Percentiles rank a stretch among this genome's conserved stretches.
Conservation (phyloP, 2,113 vertebrate species). For the Sturnira hondurensis region DNA sequence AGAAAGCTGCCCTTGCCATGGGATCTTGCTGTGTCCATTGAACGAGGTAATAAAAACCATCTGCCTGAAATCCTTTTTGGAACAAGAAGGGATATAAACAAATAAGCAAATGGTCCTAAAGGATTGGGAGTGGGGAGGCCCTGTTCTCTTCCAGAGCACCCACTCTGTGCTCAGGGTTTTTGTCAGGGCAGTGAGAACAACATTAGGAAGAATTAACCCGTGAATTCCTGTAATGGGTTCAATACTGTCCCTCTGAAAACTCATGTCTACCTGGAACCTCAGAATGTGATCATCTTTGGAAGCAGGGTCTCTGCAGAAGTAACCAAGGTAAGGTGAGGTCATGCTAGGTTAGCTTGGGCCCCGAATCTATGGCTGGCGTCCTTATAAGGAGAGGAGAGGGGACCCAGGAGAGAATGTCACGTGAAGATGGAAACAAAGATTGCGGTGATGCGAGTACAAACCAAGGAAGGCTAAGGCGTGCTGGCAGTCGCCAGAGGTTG, state of each 20-base stretch:
- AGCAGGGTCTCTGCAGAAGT: neutral
- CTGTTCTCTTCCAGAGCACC: neutral
- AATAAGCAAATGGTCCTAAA: constrained; percentile 29
- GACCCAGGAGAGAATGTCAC: neutral
- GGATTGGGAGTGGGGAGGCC: neutral
- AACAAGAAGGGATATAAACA: constrained; percentile 26
- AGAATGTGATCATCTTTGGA: neutral
- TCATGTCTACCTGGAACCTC: neutral
- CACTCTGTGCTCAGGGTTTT: neutral
- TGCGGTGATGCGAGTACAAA: neutral
- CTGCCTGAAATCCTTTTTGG: constrained; percentile 39
- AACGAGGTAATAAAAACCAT: constrained; percentile 41
- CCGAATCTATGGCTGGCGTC: neutral
- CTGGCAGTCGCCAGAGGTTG: neutral
- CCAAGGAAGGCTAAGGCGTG: rapidly evolving
- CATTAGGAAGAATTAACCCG: rapidly evolving
- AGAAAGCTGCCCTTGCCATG: neutral
- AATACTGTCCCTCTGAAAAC: neutral
- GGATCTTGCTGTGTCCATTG: neutral
- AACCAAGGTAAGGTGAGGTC: neutral
- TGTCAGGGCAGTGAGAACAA: neutral
- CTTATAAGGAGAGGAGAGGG: neutral
- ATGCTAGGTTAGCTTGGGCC: neutral
- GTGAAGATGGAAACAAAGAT: neutral
- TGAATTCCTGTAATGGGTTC: rapidly evolving